Conservation (phyloP, 2,888 invertebrate species). For the Pediacus dermestoides region DNA sequence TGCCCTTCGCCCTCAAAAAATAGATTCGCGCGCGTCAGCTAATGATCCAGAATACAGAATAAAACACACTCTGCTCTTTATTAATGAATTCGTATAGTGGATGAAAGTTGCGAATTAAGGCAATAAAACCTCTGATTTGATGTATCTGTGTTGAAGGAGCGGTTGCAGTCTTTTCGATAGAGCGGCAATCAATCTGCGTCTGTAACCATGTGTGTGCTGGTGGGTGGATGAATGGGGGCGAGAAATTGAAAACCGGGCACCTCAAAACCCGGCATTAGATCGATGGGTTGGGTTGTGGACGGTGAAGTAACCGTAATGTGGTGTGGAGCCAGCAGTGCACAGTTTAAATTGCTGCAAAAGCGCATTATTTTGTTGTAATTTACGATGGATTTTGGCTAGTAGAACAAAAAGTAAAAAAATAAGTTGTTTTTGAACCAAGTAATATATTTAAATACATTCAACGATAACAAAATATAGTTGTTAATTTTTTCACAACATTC, state of each 20-base stretch:
- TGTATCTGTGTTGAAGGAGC: constrained; percentile 22
- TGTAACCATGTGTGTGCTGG: too few relatives aligned
- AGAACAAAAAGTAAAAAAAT: too few relatives aligned
- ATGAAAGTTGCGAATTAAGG: constrained; percentile 27
- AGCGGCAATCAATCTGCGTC: constrained; percentile 29
- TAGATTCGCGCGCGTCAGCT: constrained; percentile 3
- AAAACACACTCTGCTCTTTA: constrained; percentile 17
- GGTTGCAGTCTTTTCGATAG: constrained; percentile 27
- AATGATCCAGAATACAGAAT: too few relatives aligned
- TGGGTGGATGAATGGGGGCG: constrained; percentile 22
- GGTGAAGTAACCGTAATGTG: constrained; percentile 8
- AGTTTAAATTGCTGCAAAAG: constrained; percentile 10
- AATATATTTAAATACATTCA: too few relatives aligned
- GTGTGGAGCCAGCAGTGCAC: constrained; percentile 8
- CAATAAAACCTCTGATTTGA: constrained; percentile 25
- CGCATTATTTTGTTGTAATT: too few relatives aligned
- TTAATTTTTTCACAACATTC: too few relatives aligned
- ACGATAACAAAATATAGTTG: too few relatives aligned
- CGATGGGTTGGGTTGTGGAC: constrained; percentile 9
- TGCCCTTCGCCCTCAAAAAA: too few relatives aligned
- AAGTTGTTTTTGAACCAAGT: too few relatives aligned
- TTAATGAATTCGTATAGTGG: constrained; percentile 23
- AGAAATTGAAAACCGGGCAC: constrained; percentile 20
- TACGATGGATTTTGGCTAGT: too few relatives aligned
- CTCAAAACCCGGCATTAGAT: constrained; percentile 11